Percentiles rank a stretch among this genome's conserved stretches.
Evolutionary conservation across 2,888 invertebrate species (phyloP).

Genomic region (Taenaris catops): DNA sequence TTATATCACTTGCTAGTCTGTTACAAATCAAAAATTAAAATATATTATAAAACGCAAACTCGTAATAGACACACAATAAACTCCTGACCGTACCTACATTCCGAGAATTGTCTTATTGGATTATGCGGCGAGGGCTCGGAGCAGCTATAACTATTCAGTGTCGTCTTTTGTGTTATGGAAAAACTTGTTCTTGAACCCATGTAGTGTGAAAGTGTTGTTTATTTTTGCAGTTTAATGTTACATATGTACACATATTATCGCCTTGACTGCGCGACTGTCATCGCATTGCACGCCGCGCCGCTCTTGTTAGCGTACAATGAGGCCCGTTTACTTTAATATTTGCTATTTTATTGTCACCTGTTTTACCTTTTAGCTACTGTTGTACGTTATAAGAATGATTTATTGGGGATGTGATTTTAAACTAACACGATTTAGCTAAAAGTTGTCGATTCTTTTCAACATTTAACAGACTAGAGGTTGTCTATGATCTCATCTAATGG

Average conservation of each 20-base stretch:
- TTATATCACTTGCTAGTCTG: too few relatives aligned
- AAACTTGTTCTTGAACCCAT: constrained; percentile 80
- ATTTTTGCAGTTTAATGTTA: constrained; percentile 80
- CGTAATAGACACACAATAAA: constrained; percentile 29
- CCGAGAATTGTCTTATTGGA: constrained; percentile 78
- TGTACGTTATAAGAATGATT: constrained; percentile 4
- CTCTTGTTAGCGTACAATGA: constrained; percentile 63
- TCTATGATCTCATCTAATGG: too few relatives aligned
- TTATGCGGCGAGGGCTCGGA: constrained; percentile 76
- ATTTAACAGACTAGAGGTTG: too few relatives aligned
- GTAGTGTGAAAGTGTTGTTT: constrained; percentile 79
- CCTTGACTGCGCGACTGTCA: constrained; percentile 62
- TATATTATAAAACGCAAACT: background rate
- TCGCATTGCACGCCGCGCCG: constrained; percentile 39
- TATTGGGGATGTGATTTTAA: too few relatives aligned
- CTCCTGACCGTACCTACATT: constrained; percentile 72
- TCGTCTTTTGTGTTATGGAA: constrained; percentile 81
- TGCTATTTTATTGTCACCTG: constrained; percentile 37
- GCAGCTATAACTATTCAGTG: constrained; percentile 80
- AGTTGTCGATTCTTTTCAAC: too few relatives aligned
- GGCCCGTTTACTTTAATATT: constrained; percentile 37
- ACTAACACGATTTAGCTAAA: too few relatives aligned
- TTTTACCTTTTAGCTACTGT: constrained; percentile 23
- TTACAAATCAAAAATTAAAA: too few relatives aligned
- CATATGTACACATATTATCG: constrained; percentile 80